Evolutionary conservation across 2,797 vertebrate species (phyloP), one percentile per base, ranked within the genome.

Genomic region (Mallotus villosus): DNA sequence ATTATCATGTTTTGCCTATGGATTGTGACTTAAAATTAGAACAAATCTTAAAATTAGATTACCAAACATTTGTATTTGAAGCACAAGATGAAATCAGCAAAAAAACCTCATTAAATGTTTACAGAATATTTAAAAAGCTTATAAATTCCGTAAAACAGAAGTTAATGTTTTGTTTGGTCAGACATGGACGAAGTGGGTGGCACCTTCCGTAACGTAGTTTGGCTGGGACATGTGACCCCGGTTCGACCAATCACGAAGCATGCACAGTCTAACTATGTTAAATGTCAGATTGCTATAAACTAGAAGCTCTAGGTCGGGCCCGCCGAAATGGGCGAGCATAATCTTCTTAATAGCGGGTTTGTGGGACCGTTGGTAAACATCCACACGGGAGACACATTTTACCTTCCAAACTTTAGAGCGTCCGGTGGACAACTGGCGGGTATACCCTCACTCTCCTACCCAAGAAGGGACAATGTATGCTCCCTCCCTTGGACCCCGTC

Each of bases 251-350:
- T 95, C 71, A 84, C 89, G 84, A 68, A 79, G 85, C 73, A 80
- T 87, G 79, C 88, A 91, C 84, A 90, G 88, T 93, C 94, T 94
- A 93, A 94, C 92, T 93, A 93, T 91, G 92, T 94, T 94, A 93
- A 94, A 95, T 94, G 93, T 94, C 93, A 92, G 92, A 92, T 93
- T 91, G 93, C 92, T 91, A 93, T 95, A 94, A 94, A 94, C 89
- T 94, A 93, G 93, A 94, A 91, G 91, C 92, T 90, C 87, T 90
- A 88, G 90, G 92, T 90, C 90, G 78, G 93, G 93, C 92, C 92
- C 91, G 92, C 92, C 92, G 93, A 93, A 93, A 95, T 95, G 94
- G 93, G 94, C 91, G 94, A 95, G 87, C 94, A 94, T 89, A 94
- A 94, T 90, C 93, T 95, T 78, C 90, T 94, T 86, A 94, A 94